Base-by-base conservation (phyloP, 2,888 invertebrate genomes). In the Pseudolycoriella hygida region DNA sequence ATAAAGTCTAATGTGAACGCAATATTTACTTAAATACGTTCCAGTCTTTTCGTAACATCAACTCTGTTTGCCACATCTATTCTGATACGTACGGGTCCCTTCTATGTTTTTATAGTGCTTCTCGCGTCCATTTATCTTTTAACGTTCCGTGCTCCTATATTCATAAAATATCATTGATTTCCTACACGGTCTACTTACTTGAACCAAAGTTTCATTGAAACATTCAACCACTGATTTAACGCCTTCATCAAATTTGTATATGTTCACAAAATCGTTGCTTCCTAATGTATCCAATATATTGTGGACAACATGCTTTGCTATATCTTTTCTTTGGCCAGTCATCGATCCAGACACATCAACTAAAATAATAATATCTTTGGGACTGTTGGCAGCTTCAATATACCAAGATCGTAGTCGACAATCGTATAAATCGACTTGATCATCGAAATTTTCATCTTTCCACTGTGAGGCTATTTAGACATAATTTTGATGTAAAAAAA, bases 241-340 rank as follows among this genome's bases (percentile, higher is more conserved):
- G 40, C 75, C 74, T 55, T 82, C 78, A 53, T 86, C 83, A 70
- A 96, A 97, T 59, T 84, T 84, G 67, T 88, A 82, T 52, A 98
- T 87, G 62, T 96, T 96, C 55, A 98, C 94, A 68, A 88, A 97
- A 66, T 97, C 97, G 66, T 98, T 93, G 64, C 94, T 93, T 43
- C 90, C 92, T 37, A 97, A 76, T 1, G 97, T 98, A 57, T 96
- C 93, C 52, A 98, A 71, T 52, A 98, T 93, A 55, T 82, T 85
- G 49, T 80, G 79, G 49, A 84, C 84, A 38, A 85, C 84, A 60
- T 84, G 84, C 61, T 79, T 75, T 45, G 94, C 94, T 53, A 97
- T 93, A 66, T 92, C 89, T 56, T 86, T 76, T 53, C 82, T 70
- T 65, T 75, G 74, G 12, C 90, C 90, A 43, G 81, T 86, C 92